These are phyloP conservation scores for Andrena minutula DNA, from an alignment of 2,888 invertebrate genomes.

Conservation along the genomic window DNA sequence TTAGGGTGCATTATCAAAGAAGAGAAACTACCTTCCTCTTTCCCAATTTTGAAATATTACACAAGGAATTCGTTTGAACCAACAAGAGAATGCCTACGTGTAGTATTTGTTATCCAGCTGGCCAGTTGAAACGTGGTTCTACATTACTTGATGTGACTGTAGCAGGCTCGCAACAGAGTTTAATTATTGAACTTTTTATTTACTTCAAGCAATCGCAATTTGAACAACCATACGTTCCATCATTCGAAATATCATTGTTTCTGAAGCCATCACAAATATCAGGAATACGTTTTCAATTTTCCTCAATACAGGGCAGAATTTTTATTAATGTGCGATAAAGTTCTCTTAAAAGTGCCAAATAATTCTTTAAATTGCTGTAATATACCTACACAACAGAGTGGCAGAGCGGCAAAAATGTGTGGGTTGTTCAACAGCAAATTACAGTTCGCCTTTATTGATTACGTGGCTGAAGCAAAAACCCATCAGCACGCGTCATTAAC, in stretches of 20 bases:
- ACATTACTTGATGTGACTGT: too few species aligned
- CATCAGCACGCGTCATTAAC: constrained; percentile 45
- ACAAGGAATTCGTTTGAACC: too few species aligned
- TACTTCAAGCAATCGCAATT: background rate
- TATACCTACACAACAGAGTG: background rate
- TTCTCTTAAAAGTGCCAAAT: background rate
- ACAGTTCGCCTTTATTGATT: constrained; percentile 36
- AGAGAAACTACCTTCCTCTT: too few species aligned
- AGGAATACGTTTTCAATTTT: background rate
- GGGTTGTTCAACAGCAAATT: constrained; percentile 16
- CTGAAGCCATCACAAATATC: background rate
- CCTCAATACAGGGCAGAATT: too few species aligned
- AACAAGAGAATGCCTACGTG: too few species aligned
- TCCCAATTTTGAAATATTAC: too few species aligned
- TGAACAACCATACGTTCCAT: too few species aligned
- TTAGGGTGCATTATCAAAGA: too few species aligned
- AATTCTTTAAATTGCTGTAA: background rate
- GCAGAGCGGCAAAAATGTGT: background rate
- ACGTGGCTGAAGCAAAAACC: constrained; percentile 34
- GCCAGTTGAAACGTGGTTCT: too few species aligned
- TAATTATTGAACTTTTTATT: background rate
- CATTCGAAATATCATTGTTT: too few species aligned
- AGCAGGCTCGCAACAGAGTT: background rate
- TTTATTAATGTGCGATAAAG: background rate
- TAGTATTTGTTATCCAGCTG: too few species aligned